Conservation (phyloP, 1,140 invertebrate genomes). For the Neodiprion fabricii region DNA sequence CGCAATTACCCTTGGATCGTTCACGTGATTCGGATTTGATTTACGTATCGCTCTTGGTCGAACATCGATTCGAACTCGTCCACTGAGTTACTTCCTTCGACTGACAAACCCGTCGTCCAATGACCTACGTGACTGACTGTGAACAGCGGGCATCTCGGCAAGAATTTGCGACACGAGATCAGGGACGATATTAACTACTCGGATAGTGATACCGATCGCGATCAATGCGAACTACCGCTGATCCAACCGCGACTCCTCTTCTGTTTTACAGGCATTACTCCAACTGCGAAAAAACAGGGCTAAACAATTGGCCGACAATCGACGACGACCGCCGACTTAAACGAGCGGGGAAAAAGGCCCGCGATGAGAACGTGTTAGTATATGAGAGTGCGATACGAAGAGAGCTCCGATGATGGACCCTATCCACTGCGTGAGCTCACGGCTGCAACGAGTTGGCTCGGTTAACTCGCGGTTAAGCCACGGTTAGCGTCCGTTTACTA, state of each 20-base stretch:
- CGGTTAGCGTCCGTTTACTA: background rate
- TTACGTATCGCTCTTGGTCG: background rate
- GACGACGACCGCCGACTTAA: background rate
- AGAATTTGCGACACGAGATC: constrained; percentile 1
- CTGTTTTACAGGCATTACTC: constrained; percentile 2
- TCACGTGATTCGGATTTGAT: background rate
- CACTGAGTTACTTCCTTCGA: background rate
- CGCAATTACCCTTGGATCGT: background rate
- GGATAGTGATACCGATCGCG: background rate
- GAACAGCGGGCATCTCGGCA: background rate
- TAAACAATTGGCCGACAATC: constrained; percentile 7
- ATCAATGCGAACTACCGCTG: background rate
- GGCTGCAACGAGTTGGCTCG: background rate
- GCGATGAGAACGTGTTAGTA: background rate
- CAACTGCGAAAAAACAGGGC: background rate
- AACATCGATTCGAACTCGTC: background rate
- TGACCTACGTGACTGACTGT: constrained; percentile 1
- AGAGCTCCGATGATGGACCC: too few species aligned
- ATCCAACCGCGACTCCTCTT: too few species aligned
- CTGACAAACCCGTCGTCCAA: background rate
- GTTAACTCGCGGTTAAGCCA: constrained; percentile 4
- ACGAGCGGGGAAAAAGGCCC: background rate
- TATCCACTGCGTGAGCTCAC: background rate
- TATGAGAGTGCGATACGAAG: too few species aligned
- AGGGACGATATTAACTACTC: background rate